These are phyloP conservation scores for Heliconius ethilla DNA, from an alignment of 2,888 invertebrate species.

Conservation along the genomic window DNA sequence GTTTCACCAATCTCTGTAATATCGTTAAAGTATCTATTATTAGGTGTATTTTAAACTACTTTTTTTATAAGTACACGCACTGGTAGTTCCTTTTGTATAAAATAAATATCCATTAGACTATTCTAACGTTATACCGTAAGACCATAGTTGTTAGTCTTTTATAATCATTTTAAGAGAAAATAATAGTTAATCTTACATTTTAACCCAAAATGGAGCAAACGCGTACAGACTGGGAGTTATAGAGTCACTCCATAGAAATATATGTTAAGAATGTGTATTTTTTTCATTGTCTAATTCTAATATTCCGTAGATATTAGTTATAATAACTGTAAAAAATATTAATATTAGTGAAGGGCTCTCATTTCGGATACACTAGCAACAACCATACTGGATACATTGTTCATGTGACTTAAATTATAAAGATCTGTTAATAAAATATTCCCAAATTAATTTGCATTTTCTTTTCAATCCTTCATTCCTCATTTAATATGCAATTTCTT, in stretches of 20 bases:
- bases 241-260: conserved; percentile 13
- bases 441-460: conserved; percentile 58
- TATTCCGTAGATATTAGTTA: conserved; percentile 36
- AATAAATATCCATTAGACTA: conserved; percentile 57
- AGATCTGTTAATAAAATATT: conserved; percentile 77
- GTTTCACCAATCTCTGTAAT: conserved; percentile 26
- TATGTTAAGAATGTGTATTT: conserved; percentile 21
- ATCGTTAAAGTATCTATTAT: conserved; percentile 27
- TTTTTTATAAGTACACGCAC: conserved; percentile 63
- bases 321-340: conserved; percentile 39
- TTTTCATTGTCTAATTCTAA: conserved; percentile 40
- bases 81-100: conserved; percentile 79
- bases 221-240: neutral
- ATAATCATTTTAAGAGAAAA: conserved; percentile 38
- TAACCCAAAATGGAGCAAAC: neutral
- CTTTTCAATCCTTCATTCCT: conserved; percentile 40
- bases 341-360: conserved; percentile 31
- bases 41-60: conserved; percentile 35
- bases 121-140: conserved; percentile 48
- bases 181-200: conserved; percentile 18
- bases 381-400: conserved; percentile 46
- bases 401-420: conserved; percentile 67
- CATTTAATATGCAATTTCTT: neutral
- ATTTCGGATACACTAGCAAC: conserved; percentile 32
- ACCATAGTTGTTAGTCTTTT: conserved; percentile 49